Evolutionary conservation across 2,797 vertebrate genomes (phyloP).

Genomic region (Lithobates sylvaticus): DNA sequence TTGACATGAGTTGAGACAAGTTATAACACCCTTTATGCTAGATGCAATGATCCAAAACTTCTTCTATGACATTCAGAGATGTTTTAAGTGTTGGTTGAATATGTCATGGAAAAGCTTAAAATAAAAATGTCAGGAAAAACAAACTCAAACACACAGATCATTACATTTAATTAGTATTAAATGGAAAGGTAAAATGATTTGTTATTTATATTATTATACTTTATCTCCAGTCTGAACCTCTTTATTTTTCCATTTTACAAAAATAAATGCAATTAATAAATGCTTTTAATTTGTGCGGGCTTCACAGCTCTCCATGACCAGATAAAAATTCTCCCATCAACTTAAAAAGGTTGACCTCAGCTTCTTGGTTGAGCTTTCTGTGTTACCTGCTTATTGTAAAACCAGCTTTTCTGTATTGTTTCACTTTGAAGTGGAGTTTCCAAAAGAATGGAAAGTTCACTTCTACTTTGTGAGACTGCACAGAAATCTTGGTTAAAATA

Average conservation of each 20-base stretch:
- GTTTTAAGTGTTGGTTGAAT: background rate
- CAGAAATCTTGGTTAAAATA: too few relatives aligned
- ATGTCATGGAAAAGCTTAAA: background rate
- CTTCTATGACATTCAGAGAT: conserved; percentile 11
- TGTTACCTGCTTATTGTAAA: too few relatives aligned
- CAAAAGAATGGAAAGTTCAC: too few relatives aligned
- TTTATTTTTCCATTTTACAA: background rate
- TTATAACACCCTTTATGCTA: conserved; percentile 35
- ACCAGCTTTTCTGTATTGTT: too few relatives aligned
- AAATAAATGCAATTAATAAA: background rate
- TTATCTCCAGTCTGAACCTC: background rate
- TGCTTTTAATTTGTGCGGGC: background rate
- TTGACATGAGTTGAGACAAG: conserved; percentile 47
- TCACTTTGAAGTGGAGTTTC: too few relatives aligned
- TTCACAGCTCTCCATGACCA: background rate
- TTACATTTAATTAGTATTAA: background rate
- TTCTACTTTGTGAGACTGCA: too few relatives aligned
- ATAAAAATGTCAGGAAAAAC: background rate
- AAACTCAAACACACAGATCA: background rate
- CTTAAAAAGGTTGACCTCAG: background rate
- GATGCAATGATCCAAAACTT: conserved; percentile 35
- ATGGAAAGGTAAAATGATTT: background rate
- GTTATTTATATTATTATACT: too few relatives aligned
- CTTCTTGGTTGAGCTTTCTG: background rate
- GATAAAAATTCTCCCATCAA: background rate